Conservation (phyloP, 2,113 vertebrate genomes). For the Vulpes lagopus region DNA sequence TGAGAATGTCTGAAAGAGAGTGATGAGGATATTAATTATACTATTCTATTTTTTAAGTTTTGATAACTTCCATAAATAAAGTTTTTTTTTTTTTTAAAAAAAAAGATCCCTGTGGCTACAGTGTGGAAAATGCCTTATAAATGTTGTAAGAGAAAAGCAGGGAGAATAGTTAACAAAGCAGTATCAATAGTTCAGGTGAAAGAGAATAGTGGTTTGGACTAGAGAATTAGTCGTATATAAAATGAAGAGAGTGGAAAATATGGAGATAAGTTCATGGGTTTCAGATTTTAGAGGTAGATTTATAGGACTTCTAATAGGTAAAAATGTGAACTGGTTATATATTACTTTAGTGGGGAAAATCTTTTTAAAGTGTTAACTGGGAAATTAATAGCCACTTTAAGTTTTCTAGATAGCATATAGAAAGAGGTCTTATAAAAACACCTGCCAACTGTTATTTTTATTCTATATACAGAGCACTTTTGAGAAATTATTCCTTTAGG, state of each 20-base stretch:
- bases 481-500: slow-evolving; percentile 60
- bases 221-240: neutral
- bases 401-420: neutral
- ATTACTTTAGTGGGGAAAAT: neutral
- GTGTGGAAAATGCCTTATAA: neutral
- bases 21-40: neutral
- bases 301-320: neutral
- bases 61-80: neutral
- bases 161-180: neutral
- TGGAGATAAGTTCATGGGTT: neutral
- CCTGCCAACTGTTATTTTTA: slow-evolving; percentile 20
- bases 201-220: neutral
- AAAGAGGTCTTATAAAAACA: neutral
- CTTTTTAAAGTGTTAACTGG: neutral
- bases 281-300: neutral
- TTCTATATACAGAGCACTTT: neutral
- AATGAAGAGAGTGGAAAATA: neutral
- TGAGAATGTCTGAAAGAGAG: neutral
- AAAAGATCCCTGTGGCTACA: neutral
- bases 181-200: neutral
- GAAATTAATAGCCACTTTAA: neutral
- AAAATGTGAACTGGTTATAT: neutral
- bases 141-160: neutral
- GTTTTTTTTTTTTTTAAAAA: neutral
- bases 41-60: neutral